Base-by-base conservation (phyloP, 2,888 invertebrate genomes). In the Hofmannophila pseudospretella region DNA sequence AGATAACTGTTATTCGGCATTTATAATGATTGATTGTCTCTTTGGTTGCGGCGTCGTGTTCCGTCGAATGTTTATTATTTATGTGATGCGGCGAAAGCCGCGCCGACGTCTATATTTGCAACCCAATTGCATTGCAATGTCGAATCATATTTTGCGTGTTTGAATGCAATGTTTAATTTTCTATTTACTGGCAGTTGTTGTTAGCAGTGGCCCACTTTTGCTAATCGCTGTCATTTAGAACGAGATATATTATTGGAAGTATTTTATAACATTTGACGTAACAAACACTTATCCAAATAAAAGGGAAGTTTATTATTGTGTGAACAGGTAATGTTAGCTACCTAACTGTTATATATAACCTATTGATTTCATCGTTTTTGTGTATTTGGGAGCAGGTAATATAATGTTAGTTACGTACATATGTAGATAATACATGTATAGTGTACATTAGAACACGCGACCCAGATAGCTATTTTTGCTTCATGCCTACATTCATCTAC, bases 391-490 rank as follows among this genome's bases (percentile, higher is more conserved):
- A 16, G 16, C 5, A 16, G 5, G 16, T 16, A 16, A 16, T 16
- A 16, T 4, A 5, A 16, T 16, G 16, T 3, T 16, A 16, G 16
- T 16, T 16, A 16, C 16, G 16, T 16, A 20, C 22, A 35, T 38
- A 9, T 27, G 16, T 26, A 34, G 40, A 25, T 25, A 36, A 39
- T 38, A 41, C 41, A 39, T 45, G 41, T 46, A 45, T 41, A 9
- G 39, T 41, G 37, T 31, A 32, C 36, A 50, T 47, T 42, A 47
- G 46, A 52, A 49, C 47, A 43, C 49, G 46, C 50, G 66, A 37
- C 54, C 62, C 40, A 61, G 48, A 56, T 62, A 52, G 54, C 61
- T 66, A 65, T 65, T 62, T 65, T 63, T 61, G 48, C 48, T 41
- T 44, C 47, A 44, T 47, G 44, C 52, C 48, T 43, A 51, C 47